Evolutionary conservation across 2,797 vertebrate genomes (phyloP), one percentile per base, ranked within the genome.

Genomic region (Thalassophryne amazonica): DNA sequence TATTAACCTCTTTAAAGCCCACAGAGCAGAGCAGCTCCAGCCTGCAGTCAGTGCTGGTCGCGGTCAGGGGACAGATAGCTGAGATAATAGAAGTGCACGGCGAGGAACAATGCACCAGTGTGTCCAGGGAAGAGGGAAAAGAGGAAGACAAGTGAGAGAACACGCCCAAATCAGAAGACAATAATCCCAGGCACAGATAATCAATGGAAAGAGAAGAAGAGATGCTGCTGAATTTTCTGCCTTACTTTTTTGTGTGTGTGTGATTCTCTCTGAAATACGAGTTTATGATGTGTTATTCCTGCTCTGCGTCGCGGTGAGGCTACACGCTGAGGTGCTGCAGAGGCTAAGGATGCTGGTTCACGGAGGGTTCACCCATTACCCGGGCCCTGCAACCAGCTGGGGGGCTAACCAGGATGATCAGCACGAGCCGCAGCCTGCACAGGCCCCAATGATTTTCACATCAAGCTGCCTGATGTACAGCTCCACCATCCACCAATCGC

Each of bases 361-460:
- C 81, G 88, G 88, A 93, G 90, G 93, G 94, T 93, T 95, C 92
- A 93, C 91, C 94, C 91, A 95, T 95, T 94, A 95, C 90, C 90
- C 91, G 86, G 89, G 92, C 92, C 92, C 94, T 94, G 92, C 90
- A 92, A 94, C 95, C 94, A 94, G 95, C 94, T 97, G 96, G 95
- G 93, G 94, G 94, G 94, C 96, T 95, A 94, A 96, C 92, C 93
- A 93, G 92, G 88, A 93, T 93, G 95, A 97, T 98, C 93, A 93
- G 93, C 92, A 86, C 87, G 86, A 90, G 88, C 92, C 90, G 78
- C 91, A 86, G 81, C 92, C 87, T 80, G 93, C 93, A 89, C 96
- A 94, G 95, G 90, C 90, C 91, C 91, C 97, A 99, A 98, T 95
- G 96, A 99, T 98, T 99, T 99, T 97, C 92, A 95, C 96, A 99